Conservation (phyloP, 2,888 invertebrate genomes). For the Polymixis lichenea region DNA sequence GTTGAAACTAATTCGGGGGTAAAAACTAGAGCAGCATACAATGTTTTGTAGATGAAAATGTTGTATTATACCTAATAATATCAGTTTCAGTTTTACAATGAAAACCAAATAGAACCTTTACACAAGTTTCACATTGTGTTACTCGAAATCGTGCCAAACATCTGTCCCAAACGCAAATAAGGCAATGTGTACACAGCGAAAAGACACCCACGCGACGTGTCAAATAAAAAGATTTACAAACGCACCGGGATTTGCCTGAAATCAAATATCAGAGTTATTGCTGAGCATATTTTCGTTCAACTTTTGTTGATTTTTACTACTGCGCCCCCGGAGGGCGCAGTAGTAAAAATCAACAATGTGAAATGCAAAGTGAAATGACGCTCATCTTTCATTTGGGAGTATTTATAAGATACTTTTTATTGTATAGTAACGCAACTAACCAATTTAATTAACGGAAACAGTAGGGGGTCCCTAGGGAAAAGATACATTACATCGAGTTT, state of each 20-base stretch:
- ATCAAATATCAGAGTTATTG: slow-evolving; percentile 60
- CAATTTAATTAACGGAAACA: not conserved
- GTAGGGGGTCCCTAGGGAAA: too few species aligned
- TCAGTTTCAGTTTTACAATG: slow-evolving; percentile 8
- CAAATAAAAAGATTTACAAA: slow-evolving; percentile 74
- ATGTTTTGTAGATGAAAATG: not conserved
- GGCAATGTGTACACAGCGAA: slow-evolving; percentile 52
- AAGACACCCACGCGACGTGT: slow-evolving; percentile 59
- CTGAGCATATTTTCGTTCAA: slow-evolving; percentile 45
- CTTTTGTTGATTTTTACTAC: slow-evolving; percentile 28
- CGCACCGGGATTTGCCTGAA: slow-evolving; percentile 59
- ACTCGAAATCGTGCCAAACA: slow-evolving; percentile 47
- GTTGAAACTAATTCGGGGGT: not conserved
- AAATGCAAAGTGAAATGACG: not conserved
- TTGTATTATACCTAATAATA: not conserved
- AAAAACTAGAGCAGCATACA: not conserved
- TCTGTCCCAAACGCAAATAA: slow-evolving; percentile 62
- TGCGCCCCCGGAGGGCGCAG: not conserved
- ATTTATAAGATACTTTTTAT: not conserved
- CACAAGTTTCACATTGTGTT: slow-evolving; percentile 26
- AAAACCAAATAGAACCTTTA: slow-evolving; percentile 34
- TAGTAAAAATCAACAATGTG: too few species aligned
- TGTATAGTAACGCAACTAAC: not conserved
- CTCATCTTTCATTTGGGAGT: not conserved
- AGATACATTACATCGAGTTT: too few species aligned